Base-by-base conservation (phyloP, 37 sponge, comb jelly and placozoan genomes). In the Hormiphora californensis region DNA sequence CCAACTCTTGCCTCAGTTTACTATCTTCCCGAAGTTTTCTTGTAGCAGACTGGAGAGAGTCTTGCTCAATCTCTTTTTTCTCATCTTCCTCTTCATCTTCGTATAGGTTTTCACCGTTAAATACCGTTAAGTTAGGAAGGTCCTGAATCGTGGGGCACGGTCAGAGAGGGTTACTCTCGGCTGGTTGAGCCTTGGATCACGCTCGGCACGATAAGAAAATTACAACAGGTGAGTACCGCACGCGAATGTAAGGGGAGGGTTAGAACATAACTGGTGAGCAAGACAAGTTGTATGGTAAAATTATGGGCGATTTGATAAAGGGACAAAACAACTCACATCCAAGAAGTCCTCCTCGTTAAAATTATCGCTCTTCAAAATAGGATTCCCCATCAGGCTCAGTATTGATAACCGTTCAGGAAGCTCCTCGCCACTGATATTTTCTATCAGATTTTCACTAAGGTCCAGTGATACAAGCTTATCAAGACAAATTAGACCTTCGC, bases 361-460 rank as follows among this genome's bases (percentile, higher is more conserved):
- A 19, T 57, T 12, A 57, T 57, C n/a, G 27, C 23, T 57, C 3
- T 57, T 30, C 61, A 57, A 4, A 19, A 57, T 4, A 28, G 61
- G 61, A 30, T 57, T 57, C n/a, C 27, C 23, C 23, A 57, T 28
- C 23, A 57, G 23, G 27, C 27, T 57, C 30, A 57, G 61, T 23
- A 57, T 28, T 5, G 61, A 28, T 5, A 57, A 28, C 30, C 61
- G n/a, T 57, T 23, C n/a, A 15, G 61, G 61, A 19, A 57, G 61
- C 61, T 57, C 30, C 27, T 57, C 27, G 7, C 30, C n/a, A 57
- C 17, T 57, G 61, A 57, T 15, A 12, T 5, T 15, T 28, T 30
- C 61, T 73, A 73, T 40, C 5, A 23, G 17, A 28, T 73, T 73
- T 39, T 73, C 81, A 73, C 81, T 73, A 23, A 73, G 25, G 43